Evolutionary conservation across 2,113 vertebrate genomes (phyloP), one percentile per base, ranked within the genome.

Genomic region (Mastomys natalensis): DNA sequence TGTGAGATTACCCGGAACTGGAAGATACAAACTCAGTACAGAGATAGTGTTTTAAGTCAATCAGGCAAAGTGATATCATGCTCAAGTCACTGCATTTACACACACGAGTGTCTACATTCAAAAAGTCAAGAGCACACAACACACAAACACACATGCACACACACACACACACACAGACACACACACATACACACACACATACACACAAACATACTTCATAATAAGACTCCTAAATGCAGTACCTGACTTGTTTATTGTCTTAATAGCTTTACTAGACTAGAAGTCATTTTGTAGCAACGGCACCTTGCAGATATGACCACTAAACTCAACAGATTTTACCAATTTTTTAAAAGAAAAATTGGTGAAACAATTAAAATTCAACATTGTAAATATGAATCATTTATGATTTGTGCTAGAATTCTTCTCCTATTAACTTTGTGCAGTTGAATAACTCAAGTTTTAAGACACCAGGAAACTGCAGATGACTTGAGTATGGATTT

Each of bases 401-500:
- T 48, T 93, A 74, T 74, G 12, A 92, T 84, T 87, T 31, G 87
- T 66, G 37, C 74, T 58, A 93, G 4, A 86, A 37, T 45, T 72
- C 40, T 96, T 97, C 86, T 89, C 55, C 87, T 58, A 94, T 93
- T 72, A 90, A 89, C 15, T 89, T 76, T 48, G 78, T 87, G 24
- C 22, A 53, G 19, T 87, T 95, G 45, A 77, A 53, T 53, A 80
- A 62, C 48, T 70, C 84, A 43, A 74, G 17, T 93, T 97, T 95
- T n/a, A 80, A 92, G 26, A 53, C 40, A 88, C 48, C 76, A 0
- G 64, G 72, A 95, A 97, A 92, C 24, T 85, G 86, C 40, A 95
- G 43, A 92, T 86, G 29, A 88, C 45, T 82, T 93, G 12, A 92
- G n/a, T 13, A 9, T 21, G 2, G 48, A 78, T 86, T 95, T 89